phyloP scores from a whole-genome alignment of 1,140 invertebrate genomes.

The Eciton burchellii region DNA sequence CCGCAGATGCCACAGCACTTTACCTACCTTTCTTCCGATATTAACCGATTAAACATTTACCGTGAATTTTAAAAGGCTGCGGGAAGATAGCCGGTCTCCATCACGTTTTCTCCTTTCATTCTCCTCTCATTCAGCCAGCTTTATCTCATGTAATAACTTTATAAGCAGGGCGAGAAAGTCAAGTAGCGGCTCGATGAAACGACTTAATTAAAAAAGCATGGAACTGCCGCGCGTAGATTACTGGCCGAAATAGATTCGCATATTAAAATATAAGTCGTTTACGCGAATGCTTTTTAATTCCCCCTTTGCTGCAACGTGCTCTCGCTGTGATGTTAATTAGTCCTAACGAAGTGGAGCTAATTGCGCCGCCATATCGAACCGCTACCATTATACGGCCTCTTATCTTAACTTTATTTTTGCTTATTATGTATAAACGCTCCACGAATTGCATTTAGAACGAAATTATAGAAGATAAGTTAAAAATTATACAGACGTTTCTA shows the following conservation, averaged over 20 bases:
- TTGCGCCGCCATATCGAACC: conserved; percentile 32
- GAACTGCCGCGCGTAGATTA: conserved; percentile 19
- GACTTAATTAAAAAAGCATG: conserved; percentile 57
- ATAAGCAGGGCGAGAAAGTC: conserved; percentile 55
- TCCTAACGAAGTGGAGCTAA: conserved; percentile 34
- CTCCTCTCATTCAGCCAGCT: not conserved
- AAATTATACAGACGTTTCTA: not conserved
- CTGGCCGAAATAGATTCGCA: conserved; percentile 36
- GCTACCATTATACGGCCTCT: not conserved
- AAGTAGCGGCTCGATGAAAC: conserved; percentile 14
- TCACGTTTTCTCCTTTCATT: conserved; percentile 28
- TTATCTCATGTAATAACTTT: conserved; percentile 47
- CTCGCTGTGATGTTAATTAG: conserved; percentile 33
- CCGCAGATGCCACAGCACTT: conserved; percentile 39
- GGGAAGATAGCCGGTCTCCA: conserved; percentile 20
- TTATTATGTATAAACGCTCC: not conserved
- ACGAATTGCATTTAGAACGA: not conserved
- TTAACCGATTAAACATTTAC: conserved; percentile 63
- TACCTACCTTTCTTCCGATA: conserved; percentile 36
- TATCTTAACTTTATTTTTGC: not conserved
- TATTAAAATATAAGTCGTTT: conserved; percentile 50
- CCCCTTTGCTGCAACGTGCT: not conserved
- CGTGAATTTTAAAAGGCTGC: conserved; percentile 52
- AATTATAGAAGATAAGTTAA: not conserved
- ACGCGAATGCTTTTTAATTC: conserved; percentile 47